phyloP scores from a whole-genome alignment of 2,113 vertebrate species.

The Illadopsis cleaveri region DNA sequence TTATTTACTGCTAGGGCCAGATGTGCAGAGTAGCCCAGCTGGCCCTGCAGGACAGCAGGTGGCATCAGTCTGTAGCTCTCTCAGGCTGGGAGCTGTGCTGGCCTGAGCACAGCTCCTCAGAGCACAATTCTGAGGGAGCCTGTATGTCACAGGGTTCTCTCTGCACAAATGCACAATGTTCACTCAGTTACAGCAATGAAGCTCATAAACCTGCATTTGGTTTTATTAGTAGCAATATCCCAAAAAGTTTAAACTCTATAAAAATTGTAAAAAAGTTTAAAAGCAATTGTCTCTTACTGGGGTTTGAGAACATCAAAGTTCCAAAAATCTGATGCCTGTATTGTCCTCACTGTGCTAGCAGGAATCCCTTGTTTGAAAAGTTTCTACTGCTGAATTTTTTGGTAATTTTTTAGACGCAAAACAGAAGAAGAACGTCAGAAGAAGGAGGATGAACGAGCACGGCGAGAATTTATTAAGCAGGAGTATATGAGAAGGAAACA shows the following conservation, averaged over 20 bases:
- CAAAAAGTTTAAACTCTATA: not conserved
- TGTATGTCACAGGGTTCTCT: not conserved
- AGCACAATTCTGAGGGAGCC: not conserved
- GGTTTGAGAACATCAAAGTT: not conserved
- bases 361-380: not conserved
- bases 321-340: not conserved
- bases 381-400: not conserved
- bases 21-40: not conserved
- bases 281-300: not conserved
- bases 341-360: not conserved
- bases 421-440: constrained; percentile 93
- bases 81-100: not conserved
- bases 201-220: not conserved
- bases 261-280: not conserved
- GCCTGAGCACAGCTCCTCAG: not conserved
- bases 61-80: not conserved
- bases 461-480: constrained; percentile 94
- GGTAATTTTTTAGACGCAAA: constrained; percentile 79
- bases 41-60: not conserved
- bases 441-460: constrained; percentile 92
- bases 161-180: not conserved
- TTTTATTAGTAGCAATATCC: not conserved
- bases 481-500: constrained; percentile 96
- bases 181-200: not conserved
- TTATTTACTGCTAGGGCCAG: not conserved